These are phyloP conservation scores for Turdus rufiventris DNA, from an alignment of 2,113 vertebrate species.

Conservation along the genomic window DNA sequence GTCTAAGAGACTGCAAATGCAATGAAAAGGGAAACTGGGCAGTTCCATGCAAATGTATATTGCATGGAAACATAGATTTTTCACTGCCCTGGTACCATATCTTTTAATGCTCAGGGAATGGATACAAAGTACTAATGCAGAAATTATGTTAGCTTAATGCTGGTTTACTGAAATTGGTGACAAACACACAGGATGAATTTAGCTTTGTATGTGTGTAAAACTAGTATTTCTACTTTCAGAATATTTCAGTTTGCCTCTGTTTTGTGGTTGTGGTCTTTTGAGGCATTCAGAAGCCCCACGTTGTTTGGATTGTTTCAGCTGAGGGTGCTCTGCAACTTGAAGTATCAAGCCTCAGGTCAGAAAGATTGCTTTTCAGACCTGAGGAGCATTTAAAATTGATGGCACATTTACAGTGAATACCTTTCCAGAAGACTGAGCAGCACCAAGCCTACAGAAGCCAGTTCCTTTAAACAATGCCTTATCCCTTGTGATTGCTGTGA, in stretches of 20 bases:
- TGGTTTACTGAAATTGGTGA: background rate
- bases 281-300: background rate
- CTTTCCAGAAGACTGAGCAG: constrained; percentile 50
- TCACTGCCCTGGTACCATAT: fast-evolving
- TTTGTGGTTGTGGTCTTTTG: background rate
- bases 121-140: background rate
- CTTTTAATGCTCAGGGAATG: background rate
- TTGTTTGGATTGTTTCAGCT: background rate
- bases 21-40: background rate
- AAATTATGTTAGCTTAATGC: background rate
- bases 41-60: background rate
- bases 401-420: constrained; percentile 17
- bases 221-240: background rate
- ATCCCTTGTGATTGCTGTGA: constrained; percentile 53
- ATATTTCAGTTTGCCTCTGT: background rate
- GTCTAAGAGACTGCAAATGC: background rate
- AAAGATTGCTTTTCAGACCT: constrained; percentile 10
- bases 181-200: background rate
- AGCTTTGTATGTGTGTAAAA: background rate
- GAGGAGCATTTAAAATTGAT: constrained; percentile 38
- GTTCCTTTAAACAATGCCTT: constrained; percentile 29
- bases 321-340: background rate
- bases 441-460: constrained; percentile 32
- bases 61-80: background rate
- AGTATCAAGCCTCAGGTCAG: background rate